These are phyloP conservation scores for Zoanthus sociatus DNA, from an alignment of 92 coral and sea anemone species.

Conservation along the genomic window DNA sequence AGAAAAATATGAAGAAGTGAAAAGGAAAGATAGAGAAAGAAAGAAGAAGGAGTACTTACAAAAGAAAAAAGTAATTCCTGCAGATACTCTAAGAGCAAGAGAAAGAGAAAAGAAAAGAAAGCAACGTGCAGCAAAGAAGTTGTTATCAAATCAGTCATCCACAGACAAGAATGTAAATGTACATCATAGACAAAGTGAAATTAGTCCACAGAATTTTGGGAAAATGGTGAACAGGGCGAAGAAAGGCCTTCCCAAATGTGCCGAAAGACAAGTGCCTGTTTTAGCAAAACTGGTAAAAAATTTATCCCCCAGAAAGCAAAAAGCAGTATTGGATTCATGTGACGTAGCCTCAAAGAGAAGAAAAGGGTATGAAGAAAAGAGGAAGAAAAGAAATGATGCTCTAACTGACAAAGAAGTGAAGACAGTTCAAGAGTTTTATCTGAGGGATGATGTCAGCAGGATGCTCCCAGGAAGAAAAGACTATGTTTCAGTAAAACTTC, in stretches of 20 bases:
- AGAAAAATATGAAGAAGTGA: slow-evolving; percentile 42
- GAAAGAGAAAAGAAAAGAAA: slow-evolving; percentile 52
- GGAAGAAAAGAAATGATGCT: slow-evolving; percentile 70
- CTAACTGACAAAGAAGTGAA: slow-evolving; percentile 43
- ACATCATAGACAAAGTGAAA: slow-evolving; percentile 2
- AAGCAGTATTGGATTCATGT: slow-evolving; percentile 55
- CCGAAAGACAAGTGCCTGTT: slow-evolving; percentile 46
- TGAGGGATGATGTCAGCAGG: slow-evolving; percentile 64
- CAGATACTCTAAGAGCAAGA: slow-evolving; percentile 32
- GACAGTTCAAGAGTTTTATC: slow-evolving; percentile 46
- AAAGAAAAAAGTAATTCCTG: slow-evolving; percentile 7
- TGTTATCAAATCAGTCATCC: not conserved
- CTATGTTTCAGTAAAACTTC: slow-evolving; percentile 49
- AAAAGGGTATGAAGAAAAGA: slow-evolving; percentile 43
- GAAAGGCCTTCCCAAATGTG: slow-evolving; percentile 59
- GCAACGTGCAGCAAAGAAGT: slow-evolving; percentile 23
- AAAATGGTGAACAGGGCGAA: slow-evolving; percentile 51
- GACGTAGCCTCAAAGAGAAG: slow-evolving; percentile 55
- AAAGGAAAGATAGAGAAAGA: slow-evolving; percentile 58
- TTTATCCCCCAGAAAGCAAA: slow-evolving; percentile 58
- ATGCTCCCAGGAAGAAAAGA: slow-evolving; percentile 68
- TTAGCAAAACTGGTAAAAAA: slow-evolving; percentile 54
- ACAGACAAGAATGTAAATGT: not conserved
- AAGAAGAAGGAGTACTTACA: slow-evolving; percentile 35
- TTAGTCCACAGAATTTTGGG: slow-evolving; percentile 65